Base-by-base conservation (phyloP, 2,797 vertebrate genomes). In the Holocentrus rufus region DNA sequence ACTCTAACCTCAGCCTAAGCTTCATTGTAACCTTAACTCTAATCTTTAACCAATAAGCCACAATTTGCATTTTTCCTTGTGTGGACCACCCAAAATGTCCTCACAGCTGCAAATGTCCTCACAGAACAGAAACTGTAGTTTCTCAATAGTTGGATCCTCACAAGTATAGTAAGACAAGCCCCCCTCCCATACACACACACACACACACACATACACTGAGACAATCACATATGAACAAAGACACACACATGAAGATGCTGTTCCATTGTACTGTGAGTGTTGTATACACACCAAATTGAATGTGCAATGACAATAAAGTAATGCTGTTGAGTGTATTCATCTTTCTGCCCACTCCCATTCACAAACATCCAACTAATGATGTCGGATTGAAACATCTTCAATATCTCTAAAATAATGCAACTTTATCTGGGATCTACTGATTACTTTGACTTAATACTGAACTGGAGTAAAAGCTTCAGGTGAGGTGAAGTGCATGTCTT, bases 221-320 rank as follows among this genome's bases (percentile, higher is more conserved):
- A 78, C 78, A 72, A 69, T 77, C 23, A 11, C 76, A 76, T 79
- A 65, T 52, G 49, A 76, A 71, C 65, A 74, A 25, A 46, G 50
- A 11, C 52, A 62, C 52, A 56, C 54, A 68, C 44, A 30, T 90
- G 59, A 63, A 64, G 68, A 80, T 61, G 30, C 69, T 59, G 70
- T 79, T 81, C 69, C 63, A 73, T 83, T 84, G 76, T 85, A 59
- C 68, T 66, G 73, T 82, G 46, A 71, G 70, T 79, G 61, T 70
- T 57, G 31, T 84, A 50, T 50, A 62, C 59, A 72, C 78, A 69
- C 64, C 75, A 80, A 63, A 76, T 54, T 85, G 81, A 89, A 82
- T 81, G 69, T 89, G 76, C 67, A 61, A 47, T 79, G 52, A 85
- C 46, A 91, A 83, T 91, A 90, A 90, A 90, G 60, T 83, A 76